These are phyloP conservation scores for Aquatica leii DNA, from an alignment of 2,888 invertebrate genomes.

Conservation along the genomic window DNA sequence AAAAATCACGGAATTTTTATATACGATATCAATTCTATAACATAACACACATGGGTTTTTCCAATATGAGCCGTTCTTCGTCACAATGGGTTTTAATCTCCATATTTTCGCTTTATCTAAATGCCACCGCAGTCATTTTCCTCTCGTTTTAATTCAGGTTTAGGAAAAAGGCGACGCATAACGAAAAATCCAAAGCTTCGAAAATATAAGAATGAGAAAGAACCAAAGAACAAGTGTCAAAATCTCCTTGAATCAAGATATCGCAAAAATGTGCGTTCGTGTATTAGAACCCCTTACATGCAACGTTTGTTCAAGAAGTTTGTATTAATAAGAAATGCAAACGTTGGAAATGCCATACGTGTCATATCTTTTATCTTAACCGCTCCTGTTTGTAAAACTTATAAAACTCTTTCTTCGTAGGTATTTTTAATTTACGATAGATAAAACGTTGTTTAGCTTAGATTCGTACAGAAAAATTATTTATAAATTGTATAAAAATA, in stretches of 20 bases:
- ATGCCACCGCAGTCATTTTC: constrained; percentile 31
- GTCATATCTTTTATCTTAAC: constrained; percentile 36
- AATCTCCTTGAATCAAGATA: constrained; percentile 24
- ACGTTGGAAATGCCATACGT: constrained; percentile 40
- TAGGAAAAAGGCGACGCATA: constrained; percentile 14
- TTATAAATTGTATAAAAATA: not conserved
- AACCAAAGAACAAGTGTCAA: constrained; percentile 11
- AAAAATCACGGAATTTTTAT: constrained; percentile 31
- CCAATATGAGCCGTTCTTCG: constrained; percentile 28
- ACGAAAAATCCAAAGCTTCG: not conserved
- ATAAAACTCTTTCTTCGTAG: constrained; percentile 15
- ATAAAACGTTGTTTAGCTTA: constrained; percentile 21
- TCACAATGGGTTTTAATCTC: constrained; percentile 38
- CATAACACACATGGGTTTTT: constrained; percentile 23
- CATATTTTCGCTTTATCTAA: constrained; percentile 38
- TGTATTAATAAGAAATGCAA: constrained; percentile 45
- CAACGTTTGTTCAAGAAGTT: constrained; percentile 36
- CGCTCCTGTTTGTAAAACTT: constrained; percentile 29
- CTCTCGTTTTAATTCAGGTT: constrained; percentile 35
- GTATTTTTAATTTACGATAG: not conserved
- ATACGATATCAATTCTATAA: constrained; percentile 33
- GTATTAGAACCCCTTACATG: constrained; percentile 29
- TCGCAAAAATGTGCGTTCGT: constrained; percentile 36
- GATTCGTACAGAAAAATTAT: constrained; percentile 13
- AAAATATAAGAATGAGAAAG: not conserved